Conservation (phyloP, 2,888 invertebrate species). For the Crossocerus cetratus region DNA sequence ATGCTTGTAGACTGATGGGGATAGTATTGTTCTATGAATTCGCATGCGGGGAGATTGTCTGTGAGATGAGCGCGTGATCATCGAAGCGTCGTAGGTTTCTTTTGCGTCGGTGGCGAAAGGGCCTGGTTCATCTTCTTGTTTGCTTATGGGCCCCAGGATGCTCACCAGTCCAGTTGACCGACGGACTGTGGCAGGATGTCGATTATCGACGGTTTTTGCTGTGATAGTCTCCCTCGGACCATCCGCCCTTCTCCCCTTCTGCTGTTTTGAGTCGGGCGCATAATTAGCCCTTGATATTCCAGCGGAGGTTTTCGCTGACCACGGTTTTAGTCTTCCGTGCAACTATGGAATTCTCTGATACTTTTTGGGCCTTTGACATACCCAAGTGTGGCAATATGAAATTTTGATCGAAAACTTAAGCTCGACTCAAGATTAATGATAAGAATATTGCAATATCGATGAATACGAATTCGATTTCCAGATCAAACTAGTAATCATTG, state of each 20-base stretch:
- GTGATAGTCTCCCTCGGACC: conserved; percentile 55
- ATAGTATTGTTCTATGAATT: too few relatives aligned
- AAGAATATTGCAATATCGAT: too few relatives aligned
- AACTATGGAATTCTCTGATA: not conserved
- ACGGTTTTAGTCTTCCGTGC: not conserved
- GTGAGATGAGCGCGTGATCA: conserved; percentile 42
- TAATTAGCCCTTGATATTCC: conserved; percentile 75
- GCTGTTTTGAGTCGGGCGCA: conserved; percentile 67
- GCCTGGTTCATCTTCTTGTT: conserved; percentile 57
- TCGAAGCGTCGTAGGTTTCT: conserved; percentile 55
- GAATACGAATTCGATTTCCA: too few relatives aligned
- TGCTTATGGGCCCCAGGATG: conserved; percentile 45
- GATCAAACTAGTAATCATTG: too few relatives aligned
- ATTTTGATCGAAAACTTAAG: too few relatives aligned
- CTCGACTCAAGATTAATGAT: too few relatives aligned
- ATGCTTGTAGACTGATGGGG: too few relatives aligned
- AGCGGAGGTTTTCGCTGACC: not conserved
- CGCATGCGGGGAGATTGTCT: conserved; percentile 15
- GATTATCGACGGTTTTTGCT: conserved; percentile 74
- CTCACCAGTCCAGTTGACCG: conserved; percentile 54
- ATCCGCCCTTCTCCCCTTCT: too few relatives aligned
- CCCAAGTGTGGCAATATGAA: not conserved
- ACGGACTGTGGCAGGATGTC: conserved; percentile 72
- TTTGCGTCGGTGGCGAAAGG: conserved; percentile 44
- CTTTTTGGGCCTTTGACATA: not conserved